A percentile compares a stretch with the other conserved stretches of the same genome.
These are phyloP conservation scores for Limosa lapponica DNA, from an alignment of 2,797 vertebrate species.

Conservation along the genomic window DNA sequence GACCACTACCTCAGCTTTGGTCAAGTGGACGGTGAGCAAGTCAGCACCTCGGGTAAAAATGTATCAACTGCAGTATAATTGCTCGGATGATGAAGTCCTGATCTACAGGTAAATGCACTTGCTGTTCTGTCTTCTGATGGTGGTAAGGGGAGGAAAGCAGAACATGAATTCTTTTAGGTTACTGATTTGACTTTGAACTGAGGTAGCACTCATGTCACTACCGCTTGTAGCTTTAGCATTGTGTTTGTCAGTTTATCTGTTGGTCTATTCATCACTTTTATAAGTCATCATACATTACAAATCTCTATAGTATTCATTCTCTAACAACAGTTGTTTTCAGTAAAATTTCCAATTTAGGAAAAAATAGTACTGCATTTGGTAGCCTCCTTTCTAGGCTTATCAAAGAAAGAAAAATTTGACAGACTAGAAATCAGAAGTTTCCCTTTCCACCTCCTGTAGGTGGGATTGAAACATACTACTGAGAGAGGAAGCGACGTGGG, in stretches of 20 bases:
- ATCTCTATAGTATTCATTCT: not conserved
- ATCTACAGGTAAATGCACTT: slow-evolving; percentile 92
- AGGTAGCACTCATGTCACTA: not conserved
- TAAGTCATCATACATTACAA: not conserved
- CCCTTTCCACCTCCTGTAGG: slow-evolving; percentile 29
- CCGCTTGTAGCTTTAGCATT: not conserved
- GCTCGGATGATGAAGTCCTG: slow-evolving; percentile 96
- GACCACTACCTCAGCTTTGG: slow-evolving; percentile 90
- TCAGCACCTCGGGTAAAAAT: slow-evolving; percentile 95
- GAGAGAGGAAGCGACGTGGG: not conserved
- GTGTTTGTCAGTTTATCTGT: not conserved
- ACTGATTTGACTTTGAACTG: not conserved
- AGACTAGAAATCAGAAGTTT: slow-evolving; percentile 33
- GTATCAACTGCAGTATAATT: slow-evolving; percentile 99
- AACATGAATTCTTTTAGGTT: not conserved
- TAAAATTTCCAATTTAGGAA: not conserved
- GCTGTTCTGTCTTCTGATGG: not conserved
- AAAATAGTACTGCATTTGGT: not conserved
- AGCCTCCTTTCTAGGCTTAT: not conserved
- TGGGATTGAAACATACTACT: slow-evolving; percentile 28
- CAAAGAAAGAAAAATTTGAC: slow-evolving; percentile 21
- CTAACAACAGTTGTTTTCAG: not conserved
- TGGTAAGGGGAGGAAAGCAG: not conserved
- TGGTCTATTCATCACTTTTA: not conserved
- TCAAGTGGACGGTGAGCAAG: slow-evolving; percentile 96